Evolutionary conservation across 1,140 invertebrate genomes (phyloP).

Genomic region (Laodelphax striatellus): DNA sequence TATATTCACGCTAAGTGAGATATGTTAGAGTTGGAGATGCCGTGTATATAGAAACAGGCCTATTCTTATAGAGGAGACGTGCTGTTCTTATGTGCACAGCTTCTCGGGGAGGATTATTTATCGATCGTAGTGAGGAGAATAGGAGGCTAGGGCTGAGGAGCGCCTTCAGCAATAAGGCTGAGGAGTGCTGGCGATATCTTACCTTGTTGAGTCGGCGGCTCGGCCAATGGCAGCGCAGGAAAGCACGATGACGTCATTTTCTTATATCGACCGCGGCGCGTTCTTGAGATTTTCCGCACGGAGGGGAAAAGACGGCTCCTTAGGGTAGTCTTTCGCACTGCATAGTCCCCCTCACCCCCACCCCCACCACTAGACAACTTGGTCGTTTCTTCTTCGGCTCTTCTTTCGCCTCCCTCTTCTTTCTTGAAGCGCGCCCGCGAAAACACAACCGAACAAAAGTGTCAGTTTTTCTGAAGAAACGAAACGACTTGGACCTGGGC

Average conservation of each 20-base stretch:
- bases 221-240: neutral
- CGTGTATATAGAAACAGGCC: too few relatives aligned
- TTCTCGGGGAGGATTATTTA: neutral
- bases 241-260: neutral
- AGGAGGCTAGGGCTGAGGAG: neutral
- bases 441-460: too few relatives aligned
- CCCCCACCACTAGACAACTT: neutral
- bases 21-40: too few relatives aligned
- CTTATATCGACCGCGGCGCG: slow-evolving; percentile 1
- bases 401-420: too few relatives aligned
- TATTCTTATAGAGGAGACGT: too few relatives aligned
- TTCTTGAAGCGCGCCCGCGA: too few relatives aligned
- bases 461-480: neutral
- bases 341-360: neutral
- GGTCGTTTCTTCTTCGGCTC: too few relatives aligned
- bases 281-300: neutral
- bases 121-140: neutral
- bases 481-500: too few relatives aligned
- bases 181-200: neutral
- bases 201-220: neutral
- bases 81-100: too few relatives aligned
- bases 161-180: neutral
- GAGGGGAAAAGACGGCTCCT: neutral
- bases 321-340: neutral
- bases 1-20: too few relatives aligned